Evolutionary conservation across 2,113 vertebrate species (phyloP), one percentile per base, ranked within the genome.

Genomic region (Clarias gariepinus): DNA sequence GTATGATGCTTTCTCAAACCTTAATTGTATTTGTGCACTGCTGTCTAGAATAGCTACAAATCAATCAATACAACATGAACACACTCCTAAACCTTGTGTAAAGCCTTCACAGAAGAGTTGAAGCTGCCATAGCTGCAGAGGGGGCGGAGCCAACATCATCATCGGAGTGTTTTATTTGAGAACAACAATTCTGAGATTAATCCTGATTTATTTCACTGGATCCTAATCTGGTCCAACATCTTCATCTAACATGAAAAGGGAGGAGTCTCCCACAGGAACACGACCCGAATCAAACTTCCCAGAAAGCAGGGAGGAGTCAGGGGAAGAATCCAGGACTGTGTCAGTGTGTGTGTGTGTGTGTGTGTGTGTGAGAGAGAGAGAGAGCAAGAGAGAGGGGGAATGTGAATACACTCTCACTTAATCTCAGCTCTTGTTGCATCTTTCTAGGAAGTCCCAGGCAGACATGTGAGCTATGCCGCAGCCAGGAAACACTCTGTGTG

Each of bases 351-450:
- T 79, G 76, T 79, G 76, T 78, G 52, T 57, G 52, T 57, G 53
- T 55, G 74, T 55, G 74, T 55, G 79, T 41, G 58, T 81, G 79
- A 1, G 76, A 0, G 19, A 8, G 78, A 8, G 33, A 33, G 63
- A 64, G n/a, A 68, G 64, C 18, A 1, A 28, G 25, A 66, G 21
- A 63, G 9, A 63, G 9, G 9, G 10, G 25, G 11, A 28, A 23
- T 13, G 33, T 23, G 18, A 12, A 64, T 33, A 28, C 84, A 79
- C 71, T 52, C 61, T 47, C 41, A 47, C 41, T 47, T 86, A 86
- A 89, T 87, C 85, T 84, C 76, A 57, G 68, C 69, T 85, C 86
- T 82, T 58, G 69, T 89, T 83, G 69, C 55, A 85, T 87, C 79
- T 78, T 87, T 87, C 83, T 85, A 78, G 88, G 79, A 89, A 89